Evolutionary conservation across 2,113 vertebrate species (phyloP).

Genomic region (Psittacula cyanocephala): DNA sequence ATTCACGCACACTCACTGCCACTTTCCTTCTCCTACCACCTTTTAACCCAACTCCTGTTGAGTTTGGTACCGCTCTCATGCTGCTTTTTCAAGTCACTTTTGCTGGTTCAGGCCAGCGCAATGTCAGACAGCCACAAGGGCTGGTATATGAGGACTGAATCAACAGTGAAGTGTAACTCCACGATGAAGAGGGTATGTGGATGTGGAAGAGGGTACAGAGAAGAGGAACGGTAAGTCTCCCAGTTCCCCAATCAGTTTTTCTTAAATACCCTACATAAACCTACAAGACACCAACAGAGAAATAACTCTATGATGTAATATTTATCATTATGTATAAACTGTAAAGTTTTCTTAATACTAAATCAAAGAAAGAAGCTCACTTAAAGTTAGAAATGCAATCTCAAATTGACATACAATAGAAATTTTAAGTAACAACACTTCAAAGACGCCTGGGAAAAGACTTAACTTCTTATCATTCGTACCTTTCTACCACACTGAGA

Average conservation of each 20-base stretch:
- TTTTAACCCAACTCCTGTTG: not conserved
- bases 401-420: not conserved
- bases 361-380: not conserved
- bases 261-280: not conserved
- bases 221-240: not conserved
- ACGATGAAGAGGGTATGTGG: not conserved
- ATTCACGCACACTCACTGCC: not conserved
- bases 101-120: not conserved
- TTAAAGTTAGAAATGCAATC: not conserved
- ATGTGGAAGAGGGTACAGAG: not conserved
- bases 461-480: not conserved
- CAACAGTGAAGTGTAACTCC: accelerated
- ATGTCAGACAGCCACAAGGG: not conserved
- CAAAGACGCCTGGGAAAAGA: not conserved
- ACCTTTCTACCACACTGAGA: not conserved
- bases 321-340: not conserved
- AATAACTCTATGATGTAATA: not conserved
- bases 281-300: not conserved
- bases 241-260: not conserved
- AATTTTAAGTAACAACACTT: not conserved
- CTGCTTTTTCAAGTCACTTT: not conserved
- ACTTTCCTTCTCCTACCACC: not conserved
- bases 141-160: not conserved
- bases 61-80: not conserved
- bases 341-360: not conserved